Evolutionary conservation across 2,888 invertebrate species (phyloP).

Genomic region (Drosophila tripunctata): DNA sequence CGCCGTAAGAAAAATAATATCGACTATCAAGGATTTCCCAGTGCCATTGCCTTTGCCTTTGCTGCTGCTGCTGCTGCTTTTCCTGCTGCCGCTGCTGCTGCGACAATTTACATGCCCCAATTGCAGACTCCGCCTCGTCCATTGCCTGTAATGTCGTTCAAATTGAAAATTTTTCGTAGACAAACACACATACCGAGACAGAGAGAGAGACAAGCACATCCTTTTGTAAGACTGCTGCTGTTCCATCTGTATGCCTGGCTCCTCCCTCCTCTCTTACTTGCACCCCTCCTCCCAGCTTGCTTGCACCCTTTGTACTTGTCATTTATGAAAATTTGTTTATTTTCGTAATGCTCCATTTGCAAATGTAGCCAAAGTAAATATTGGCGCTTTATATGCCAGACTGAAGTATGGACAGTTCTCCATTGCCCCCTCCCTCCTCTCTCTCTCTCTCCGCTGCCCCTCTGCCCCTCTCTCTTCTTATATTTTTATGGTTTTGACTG

Average conservation of each 20-base stretch:
- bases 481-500: constrained; percentile 60
- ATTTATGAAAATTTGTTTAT: constrained; percentile 82
- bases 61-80: constrained; percentile 41
- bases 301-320: constrained; percentile 74
- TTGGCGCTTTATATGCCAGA: constrained; percentile 65
- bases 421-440: background rate
- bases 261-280: constrained; percentile 3
- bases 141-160: constrained; percentile 73
- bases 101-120: constrained; percentile 77
- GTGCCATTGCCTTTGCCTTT: constrained; percentile 43
- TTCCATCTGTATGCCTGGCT: constrained; percentile 30
- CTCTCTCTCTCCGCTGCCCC: background rate
- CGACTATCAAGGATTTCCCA: constrained; percentile 75
- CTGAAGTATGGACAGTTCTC: constrained; percentile 33
- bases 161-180: constrained; percentile 68
- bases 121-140: constrained; percentile 57
- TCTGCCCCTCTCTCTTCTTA: background rate
- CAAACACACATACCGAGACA: constrained; percentile 39
- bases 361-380: constrained; percentile 81
- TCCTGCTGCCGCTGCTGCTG: constrained; percentile 42
- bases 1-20: constrained; percentile 79
- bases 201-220: constrained; percentile 48
- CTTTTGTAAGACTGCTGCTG: constrained; percentile 59
- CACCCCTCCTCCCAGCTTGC: background rate
- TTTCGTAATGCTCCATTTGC: constrained; percentile 79